Evolutionary conservation across 1,140 invertebrate genomes (phyloP).

Genomic region (Parasteatoda tepidariorum): DNA sequence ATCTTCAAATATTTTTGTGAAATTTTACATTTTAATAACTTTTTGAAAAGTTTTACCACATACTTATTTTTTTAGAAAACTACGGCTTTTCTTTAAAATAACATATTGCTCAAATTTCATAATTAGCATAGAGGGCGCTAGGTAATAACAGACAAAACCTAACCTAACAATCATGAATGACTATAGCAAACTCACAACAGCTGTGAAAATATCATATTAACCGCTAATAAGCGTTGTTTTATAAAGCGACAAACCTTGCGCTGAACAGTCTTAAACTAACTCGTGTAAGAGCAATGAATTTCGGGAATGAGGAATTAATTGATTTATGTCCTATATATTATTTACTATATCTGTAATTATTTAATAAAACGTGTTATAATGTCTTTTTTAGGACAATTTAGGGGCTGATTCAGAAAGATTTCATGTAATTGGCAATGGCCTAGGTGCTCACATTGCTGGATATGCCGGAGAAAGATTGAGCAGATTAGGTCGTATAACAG

Average conservation of each 20-base stretch:
- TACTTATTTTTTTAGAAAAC: too few relatives aligned
- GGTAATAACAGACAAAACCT: too few relatives aligned
- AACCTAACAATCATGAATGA: too few relatives aligned
- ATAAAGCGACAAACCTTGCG: background rate
- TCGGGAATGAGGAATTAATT: background rate
- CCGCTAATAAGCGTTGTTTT: background rate
- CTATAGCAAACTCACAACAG: too few relatives aligned
- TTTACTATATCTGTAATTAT: background rate
- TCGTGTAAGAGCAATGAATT: background rate
- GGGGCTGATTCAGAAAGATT: conserved; percentile 65
- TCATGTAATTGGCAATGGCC: conserved; percentile 78
- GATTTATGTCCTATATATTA: background rate
- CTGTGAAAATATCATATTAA: background rate
- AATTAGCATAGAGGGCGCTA: too few relatives aligned
- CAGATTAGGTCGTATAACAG: conserved; percentile 26
- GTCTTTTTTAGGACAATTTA: background rate
- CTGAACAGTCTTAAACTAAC: background rate
- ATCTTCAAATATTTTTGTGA: too few relatives aligned
- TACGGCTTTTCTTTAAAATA: too few relatives aligned
- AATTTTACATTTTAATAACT: too few relatives aligned
- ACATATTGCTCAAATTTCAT: too few relatives aligned
- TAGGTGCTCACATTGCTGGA: conserved; percentile 59
- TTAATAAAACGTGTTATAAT: background rate
- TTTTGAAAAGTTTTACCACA: too few relatives aligned
- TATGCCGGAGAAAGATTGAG: conserved; percentile 62